Percentiles rank a stretch among this genome's conserved stretches.
Evolutionary conservation across 2,888 invertebrate genomes (phyloP).

Genomic region (Automeris io): DNA sequence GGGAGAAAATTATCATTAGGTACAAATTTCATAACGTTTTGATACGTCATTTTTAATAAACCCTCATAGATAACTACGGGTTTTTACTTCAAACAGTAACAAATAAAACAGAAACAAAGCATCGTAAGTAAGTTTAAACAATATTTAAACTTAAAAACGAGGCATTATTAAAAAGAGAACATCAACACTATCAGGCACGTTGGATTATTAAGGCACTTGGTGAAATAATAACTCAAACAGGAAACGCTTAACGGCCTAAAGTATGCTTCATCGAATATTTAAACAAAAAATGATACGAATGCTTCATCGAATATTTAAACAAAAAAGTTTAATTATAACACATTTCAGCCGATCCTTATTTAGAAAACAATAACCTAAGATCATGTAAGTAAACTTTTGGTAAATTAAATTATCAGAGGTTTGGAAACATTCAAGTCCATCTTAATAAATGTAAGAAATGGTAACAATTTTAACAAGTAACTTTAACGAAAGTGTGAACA

Average conservation of each 20-base stretch:
- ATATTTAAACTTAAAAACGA: conserved; percentile 39
- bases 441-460: conserved; percentile 10
- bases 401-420: conserved; percentile 16
- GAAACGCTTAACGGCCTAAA: too few relatives aligned
- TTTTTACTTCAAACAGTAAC: conserved; percentile 13
- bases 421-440: conserved; percentile 4
- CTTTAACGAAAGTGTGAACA: conserved; percentile 10
- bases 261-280: too few relatives aligned
- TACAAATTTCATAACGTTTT: conserved; percentile 6
- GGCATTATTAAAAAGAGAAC: conserved; percentile 25
- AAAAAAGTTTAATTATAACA: too few relatives aligned
- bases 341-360: too few relatives aligned
- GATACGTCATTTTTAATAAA: conserved; percentile 9
- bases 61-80: background rate
- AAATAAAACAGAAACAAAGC: conserved; percentile 16
- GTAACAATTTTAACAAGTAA: conserved; percentile 12
- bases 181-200: conserved; percentile 51
- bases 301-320: too few relatives aligned
- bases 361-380: conserved; percentile 11
- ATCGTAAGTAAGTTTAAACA: conserved; percentile 34
- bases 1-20: conserved; percentile 45
- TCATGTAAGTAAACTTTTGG: conserved; percentile 10
- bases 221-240: too few relatives aligned
- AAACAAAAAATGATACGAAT: too few relatives aligned
- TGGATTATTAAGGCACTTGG: conserved; percentile 15